Evolutionary conservation across 2,888 invertebrate genomes (phyloP).

Genomic region (Rhimphoctona megacephalus): DNA sequence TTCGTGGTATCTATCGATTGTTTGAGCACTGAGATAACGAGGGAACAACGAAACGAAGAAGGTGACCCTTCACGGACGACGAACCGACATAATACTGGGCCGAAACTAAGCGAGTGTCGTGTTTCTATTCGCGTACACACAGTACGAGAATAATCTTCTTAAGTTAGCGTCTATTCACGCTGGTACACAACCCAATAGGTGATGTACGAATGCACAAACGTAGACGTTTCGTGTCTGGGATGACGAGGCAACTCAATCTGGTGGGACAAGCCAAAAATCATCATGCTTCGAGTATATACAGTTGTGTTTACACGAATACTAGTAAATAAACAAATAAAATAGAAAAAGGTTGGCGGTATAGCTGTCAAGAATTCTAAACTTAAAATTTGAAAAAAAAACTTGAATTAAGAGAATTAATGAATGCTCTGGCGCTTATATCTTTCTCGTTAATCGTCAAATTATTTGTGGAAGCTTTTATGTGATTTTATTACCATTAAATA

Average conservation of each 20-base stretch:
- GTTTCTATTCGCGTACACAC: slow-evolving; percentile 76
- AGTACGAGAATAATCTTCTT: slow-evolving; percentile 5
- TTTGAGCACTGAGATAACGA: background rate
- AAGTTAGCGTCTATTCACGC: slow-evolving; percentile 7
- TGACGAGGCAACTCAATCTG: background rate
- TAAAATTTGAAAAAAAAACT: background rate
- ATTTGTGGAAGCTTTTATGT: background rate
- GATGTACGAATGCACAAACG: background rate
- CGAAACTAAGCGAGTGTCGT: slow-evolving; percentile 70
- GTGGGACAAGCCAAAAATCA: background rate
- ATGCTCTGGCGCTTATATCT: background rate
- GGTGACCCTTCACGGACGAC: slow-evolving; percentile 45
- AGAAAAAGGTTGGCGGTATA: background rate
- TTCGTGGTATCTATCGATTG: background rate
- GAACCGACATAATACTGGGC: slow-evolving; percentile 67
- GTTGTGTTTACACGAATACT: background rate
- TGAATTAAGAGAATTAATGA: background rate
- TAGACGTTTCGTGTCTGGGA: slow-evolving; percentile 2
- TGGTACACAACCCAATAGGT: slow-evolving; percentile 13
- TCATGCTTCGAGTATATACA: background rate
- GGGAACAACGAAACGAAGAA: slow-evolving; percentile 24
- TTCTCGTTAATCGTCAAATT: background rate
- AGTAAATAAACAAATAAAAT: background rate
- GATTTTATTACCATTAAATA: background rate
- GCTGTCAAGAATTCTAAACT: background rate